A percentile compares a stretch with the other conserved stretches of the same genome.
Conservation (phyloP, 2,888 invertebrate genomes). For the Petrolisthes cinctipes region DNA sequence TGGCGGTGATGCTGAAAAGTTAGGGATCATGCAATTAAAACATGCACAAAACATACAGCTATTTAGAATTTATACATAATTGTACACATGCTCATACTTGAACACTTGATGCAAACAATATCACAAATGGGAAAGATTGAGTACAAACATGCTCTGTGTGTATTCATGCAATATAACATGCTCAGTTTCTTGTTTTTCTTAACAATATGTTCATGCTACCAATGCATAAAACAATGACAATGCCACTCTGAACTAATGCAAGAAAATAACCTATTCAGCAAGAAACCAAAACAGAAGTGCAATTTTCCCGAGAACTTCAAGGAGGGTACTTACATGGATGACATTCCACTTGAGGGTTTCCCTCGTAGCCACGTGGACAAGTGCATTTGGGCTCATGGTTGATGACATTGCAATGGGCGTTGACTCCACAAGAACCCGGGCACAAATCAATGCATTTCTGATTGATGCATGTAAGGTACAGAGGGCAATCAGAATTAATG, state of each 20-base stretch:
- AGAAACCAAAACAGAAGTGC: constrained; percentile 2
- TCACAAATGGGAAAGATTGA: background rate
- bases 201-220: constrained; percentile 32
- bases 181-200: background rate
- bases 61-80: constrained; percentile 58
- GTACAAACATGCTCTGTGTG: constrained; percentile 26
- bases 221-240: constrained; percentile 8
- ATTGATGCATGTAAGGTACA: constrained; percentile 79
- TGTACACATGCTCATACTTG: constrained; percentile 30
- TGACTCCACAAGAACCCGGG: constrained; percentile 75
- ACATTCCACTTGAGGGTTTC: constrained; percentile 68
- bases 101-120: background rate
- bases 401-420: constrained; percentile 80
- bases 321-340: constrained; percentile 59
- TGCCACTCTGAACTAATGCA: constrained; percentile 8
- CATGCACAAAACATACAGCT: constrained; percentile 40
- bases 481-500: constrained; percentile 66
- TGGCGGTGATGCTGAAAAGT: constrained; percentile 58
- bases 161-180: constrained; percentile 27
- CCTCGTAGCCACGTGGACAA: constrained; percentile 77
- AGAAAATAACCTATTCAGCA: constrained; percentile 1
- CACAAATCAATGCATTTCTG: constrained; percentile 84
- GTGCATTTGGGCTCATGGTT: constrained; percentile 81
- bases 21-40: constrained; percentile 57
- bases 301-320: constrained; percentile 26